These are phyloP conservation scores for Cantharis lateralis DNA, from an alignment of 2,888 invertebrate genomes.

Conservation along the genomic window DNA sequence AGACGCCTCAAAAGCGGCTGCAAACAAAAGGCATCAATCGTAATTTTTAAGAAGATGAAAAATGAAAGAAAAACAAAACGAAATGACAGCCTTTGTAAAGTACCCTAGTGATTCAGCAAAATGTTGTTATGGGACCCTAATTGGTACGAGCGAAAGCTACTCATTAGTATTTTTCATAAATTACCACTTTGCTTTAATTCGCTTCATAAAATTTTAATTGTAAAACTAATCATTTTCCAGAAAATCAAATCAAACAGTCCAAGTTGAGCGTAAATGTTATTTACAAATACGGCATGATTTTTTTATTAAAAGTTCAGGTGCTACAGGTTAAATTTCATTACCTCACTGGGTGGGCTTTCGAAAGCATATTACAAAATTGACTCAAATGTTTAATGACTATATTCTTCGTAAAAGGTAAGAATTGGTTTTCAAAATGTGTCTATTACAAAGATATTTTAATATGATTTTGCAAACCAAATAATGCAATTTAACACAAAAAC, in stretches of 20 bases:
- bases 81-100: constrained; percentile 29
- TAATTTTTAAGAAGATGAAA: constrained; percentile 3
- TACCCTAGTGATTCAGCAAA: constrained; percentile 45
- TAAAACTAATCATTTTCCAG: background rate
- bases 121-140: constrained; percentile 42
- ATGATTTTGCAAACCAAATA: background rate
- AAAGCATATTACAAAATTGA: background rate
- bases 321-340: background rate
- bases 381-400: background rate
- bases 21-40: constrained; percentile 7
- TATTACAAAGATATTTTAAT: background rate
- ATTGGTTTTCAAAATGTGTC: background rate
- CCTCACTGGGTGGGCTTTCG: background rate
- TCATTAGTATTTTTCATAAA: constrained; percentile 46
- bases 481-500: too few relatives aligned
- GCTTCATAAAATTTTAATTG: constrained; percentile 1
- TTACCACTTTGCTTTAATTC: constrained; percentile 44
- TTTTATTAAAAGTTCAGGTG: background rate
- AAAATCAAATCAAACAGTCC: background rate
- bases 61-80: constrained; percentile 14
- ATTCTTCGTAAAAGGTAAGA: background rate
- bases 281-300: background rate
- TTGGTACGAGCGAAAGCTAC: constrained; percentile 46
- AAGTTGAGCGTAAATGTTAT: background rate
- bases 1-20: constrained; percentile 2